Conservation (phyloP, 2,797 vertebrate genomes). For the Limnodromus scolopaceus region DNA sequence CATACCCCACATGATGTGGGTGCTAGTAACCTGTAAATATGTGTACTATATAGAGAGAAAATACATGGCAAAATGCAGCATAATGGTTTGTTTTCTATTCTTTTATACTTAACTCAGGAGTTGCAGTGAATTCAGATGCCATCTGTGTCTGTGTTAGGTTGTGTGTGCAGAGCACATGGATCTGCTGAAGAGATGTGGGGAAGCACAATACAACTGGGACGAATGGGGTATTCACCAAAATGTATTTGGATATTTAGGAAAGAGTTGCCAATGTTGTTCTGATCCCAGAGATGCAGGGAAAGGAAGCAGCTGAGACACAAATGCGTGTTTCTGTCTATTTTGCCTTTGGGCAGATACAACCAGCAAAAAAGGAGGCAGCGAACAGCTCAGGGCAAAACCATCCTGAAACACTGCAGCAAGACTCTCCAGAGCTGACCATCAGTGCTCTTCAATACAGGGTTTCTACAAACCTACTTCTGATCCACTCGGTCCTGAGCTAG, state of each 20-base stretch:
- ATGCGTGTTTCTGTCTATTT: background rate
- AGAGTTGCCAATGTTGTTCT: background rate
- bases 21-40: background rate
- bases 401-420: background rate
- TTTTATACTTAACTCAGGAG: background rate
- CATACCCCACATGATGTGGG: background rate
- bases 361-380: background rate
- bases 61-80: background rate
- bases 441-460: background rate
- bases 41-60: background rate
- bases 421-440: background rate
- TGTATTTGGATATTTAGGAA: background rate
- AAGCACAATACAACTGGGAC: background rate
- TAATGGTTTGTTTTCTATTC: background rate
- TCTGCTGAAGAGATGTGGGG: background rate
- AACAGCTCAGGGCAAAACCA: background rate
- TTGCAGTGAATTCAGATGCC: background rate
- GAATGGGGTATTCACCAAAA: background rate
- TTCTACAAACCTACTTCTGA: background rate
- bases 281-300: background rate
- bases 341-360: background rate
- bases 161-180: fast-evolving
- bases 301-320: background rate
- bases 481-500: background rate
- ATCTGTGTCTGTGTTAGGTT: background rate